A percentile compares a stretch with the other conserved stretches of the same genome.
These are phyloP conservation scores for Pentamera pediparva DNA, from an alignment of 53 echinoderm and acorn worm species.

Conservation along the genomic window DNA sequence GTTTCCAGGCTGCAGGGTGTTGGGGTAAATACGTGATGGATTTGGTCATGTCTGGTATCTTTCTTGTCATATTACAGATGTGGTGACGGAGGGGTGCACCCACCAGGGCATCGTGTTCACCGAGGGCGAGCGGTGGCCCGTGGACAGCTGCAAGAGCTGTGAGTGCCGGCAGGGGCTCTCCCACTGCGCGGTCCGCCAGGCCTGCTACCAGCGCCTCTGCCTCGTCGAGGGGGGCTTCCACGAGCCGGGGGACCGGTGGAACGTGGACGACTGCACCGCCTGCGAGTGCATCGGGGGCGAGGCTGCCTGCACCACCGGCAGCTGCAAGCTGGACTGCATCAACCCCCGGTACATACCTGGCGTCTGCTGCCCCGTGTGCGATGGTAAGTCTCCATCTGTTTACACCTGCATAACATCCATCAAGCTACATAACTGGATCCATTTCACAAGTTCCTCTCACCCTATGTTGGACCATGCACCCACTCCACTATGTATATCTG, in stretches of 20 bases:
- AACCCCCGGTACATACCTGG: constrained; percentile 63
- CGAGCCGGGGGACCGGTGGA: constrained; percentile 69
- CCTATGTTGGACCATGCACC: neutral
- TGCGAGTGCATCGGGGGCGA: constrained; percentile 71
- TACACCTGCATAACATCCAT: neutral
- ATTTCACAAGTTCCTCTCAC: too few species aligned
- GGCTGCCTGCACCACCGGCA: constrained; percentile 59
- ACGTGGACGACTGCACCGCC: constrained; percentile 82
- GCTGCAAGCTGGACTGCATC: constrained; percentile 69
- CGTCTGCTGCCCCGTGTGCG: constrained; percentile 89
- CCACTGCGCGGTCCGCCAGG: constrained; percentile 68
- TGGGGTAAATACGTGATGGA: too few species aligned
- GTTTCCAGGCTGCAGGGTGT: too few species aligned
- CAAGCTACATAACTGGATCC: neutral
- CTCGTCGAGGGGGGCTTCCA: constrained; percentile 47
- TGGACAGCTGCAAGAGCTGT: constrained; percentile 56
- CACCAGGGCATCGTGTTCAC: constrained; percentile 45
- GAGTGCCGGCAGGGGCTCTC: constrained; percentile 51
- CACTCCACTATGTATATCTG: neutral
- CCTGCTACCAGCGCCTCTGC: constrained; percentile 67
- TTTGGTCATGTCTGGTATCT: neutral
- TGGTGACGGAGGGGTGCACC: constrained; percentile 53
- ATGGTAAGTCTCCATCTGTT: constrained; percentile 50
- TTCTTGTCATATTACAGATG: constrained; percentile 30
- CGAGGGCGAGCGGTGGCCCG: constrained; percentile 79